Percentiles rank a stretch among this genome's conserved stretches.
Evolutionary conservation across 2,888 invertebrate species (phyloP).

Genomic region (Dexiosoma caninum): DNA sequence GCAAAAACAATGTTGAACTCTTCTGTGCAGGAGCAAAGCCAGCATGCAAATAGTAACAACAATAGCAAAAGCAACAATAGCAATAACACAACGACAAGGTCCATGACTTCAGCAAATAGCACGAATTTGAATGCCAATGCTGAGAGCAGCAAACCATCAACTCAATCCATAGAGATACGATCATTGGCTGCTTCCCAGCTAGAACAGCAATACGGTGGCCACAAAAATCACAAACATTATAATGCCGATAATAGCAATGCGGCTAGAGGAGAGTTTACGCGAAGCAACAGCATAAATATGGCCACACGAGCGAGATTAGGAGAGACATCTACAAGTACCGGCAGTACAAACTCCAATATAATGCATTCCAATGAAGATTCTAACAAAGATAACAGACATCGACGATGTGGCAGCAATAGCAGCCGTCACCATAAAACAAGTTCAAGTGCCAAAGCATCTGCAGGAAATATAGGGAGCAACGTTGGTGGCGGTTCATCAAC

Average conservation of each 20-base stretch:
- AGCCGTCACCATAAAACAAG: conserved; percentile 68
- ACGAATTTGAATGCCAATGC: conserved; percentile 30
- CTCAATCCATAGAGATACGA: conserved; percentile 34
- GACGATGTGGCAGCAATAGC: conserved; percentile 68
- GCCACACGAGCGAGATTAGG: conserved; percentile 48
- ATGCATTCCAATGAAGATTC: conserved; percentile 74
- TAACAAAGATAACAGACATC: conserved; percentile 43
- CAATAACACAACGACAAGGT: conserved; percentile 34
- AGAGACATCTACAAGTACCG: conserved; percentile 37
- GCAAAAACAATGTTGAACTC: conserved; percentile 65
- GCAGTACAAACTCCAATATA: conserved; percentile 63
- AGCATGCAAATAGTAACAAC: conserved; percentile 43
- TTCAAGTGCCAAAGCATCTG: conserved; percentile 67
- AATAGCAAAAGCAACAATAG: conserved; percentile 4
- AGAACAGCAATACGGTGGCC: conserved; percentile 46
- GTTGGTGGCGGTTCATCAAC: conserved; percentile 50
- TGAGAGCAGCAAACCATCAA: conserved; percentile 30
- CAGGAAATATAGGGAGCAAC: conserved; percentile 38
- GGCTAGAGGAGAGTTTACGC: neutral
- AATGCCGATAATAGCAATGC: conserved; percentile 15
- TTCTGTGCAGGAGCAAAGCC: conserved; percentile 56
- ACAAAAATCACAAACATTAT: neutral
- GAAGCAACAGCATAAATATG: conserved; percentile 5
- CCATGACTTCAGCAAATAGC: conserved; percentile 49
- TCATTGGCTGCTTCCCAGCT: conserved; percentile 40